A percentile compares a stretch with the other conserved stretches of the same genome.
Evolutionary conservation across 2,888 invertebrate genomes (phyloP).

Genomic region (Pristionchus maxplancki): DNA sequence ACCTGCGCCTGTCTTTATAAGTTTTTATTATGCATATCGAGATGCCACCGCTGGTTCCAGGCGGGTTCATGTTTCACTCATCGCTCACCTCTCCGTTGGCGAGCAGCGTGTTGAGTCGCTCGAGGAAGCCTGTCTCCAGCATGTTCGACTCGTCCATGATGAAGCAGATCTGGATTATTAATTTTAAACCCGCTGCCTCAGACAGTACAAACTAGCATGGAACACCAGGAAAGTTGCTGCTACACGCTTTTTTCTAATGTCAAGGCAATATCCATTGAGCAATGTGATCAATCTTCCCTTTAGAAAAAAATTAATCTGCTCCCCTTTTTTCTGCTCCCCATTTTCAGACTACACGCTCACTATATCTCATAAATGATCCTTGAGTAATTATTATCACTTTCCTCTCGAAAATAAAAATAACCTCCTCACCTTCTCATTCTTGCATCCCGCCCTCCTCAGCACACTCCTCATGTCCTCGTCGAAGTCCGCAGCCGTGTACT

Average conservation of each 20-base stretch:
- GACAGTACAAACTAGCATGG: background rate
- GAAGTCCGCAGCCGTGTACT: conserved; percentile 98
- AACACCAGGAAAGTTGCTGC: background rate
- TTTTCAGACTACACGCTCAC: background rate
- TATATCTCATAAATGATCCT: background rate
- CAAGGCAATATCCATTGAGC: too few relatives aligned
- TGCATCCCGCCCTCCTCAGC: conserved; percentile 81
- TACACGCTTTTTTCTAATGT: background rate
- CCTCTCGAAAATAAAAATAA: too few relatives aligned
- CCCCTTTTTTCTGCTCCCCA: background rate
- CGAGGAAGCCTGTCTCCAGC: conserved; percentile 97
- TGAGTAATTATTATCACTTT: too few relatives aligned
- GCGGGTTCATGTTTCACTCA: background rate
- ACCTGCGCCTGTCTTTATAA: too few relatives aligned
- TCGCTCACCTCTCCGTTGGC: conserved; percentile 90
- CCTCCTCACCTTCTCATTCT: conserved; percentile 88
- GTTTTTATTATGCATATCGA: too few relatives aligned
- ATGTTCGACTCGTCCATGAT: conserved; percentile 97
- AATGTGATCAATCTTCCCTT: background rate
- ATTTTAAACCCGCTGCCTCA: background rate
- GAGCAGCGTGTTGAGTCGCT: conserved; percentile 97
- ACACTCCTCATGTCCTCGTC: conserved; percentile 93
- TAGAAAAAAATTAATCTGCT: background rate
- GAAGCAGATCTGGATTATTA: conserved; percentile 84
- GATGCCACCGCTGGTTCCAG: too few relatives aligned